Evolutionary conservation across 1,140 invertebrate species (phyloP).

Genomic region (Araneus ventricosus): DNA sequence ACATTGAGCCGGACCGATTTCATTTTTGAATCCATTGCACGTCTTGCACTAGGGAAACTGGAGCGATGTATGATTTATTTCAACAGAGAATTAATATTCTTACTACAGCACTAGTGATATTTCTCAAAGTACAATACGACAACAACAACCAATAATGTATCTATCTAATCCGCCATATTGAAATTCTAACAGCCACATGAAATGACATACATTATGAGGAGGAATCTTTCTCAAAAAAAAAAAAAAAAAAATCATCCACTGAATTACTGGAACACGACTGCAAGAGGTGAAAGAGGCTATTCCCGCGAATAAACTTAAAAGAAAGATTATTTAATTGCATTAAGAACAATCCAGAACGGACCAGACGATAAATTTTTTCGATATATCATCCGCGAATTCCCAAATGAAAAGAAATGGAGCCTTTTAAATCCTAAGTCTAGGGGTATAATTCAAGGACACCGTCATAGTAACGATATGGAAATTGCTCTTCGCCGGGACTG

Average conservation of each 20-base stretch:
- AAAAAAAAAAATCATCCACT: too few species aligned
- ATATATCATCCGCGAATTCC: not conserved
- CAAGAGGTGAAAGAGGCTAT: not conserved
- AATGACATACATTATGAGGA: too few species aligned
- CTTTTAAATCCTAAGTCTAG: not conserved
- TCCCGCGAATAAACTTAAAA: not conserved
- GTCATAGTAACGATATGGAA: slow-evolving; percentile 66
- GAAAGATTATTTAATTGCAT: slow-evolving; percentile 26
- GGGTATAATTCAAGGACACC: slow-evolving; percentile 55
- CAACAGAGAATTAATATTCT: too few species aligned
- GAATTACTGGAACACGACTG: not conserved
- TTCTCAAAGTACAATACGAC: too few species aligned
- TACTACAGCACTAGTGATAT: too few species aligned
- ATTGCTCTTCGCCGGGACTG: slow-evolving; percentile 38
- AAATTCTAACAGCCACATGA: too few species aligned
- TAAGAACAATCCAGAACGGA: not conserved
- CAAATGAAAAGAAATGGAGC: not conserved
- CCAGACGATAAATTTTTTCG: not conserved
- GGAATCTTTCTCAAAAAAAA: not conserved
- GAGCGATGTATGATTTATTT: too few species aligned
- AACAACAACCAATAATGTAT: too few species aligned
- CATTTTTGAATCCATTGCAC: too few species aligned
- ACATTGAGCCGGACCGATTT: too few species aligned
- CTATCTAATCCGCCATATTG: too few species aligned
- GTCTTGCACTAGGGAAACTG: too few species aligned